Percentiles rank a stretch among this genome's conserved stretches.
Evolutionary conservation across 64 coral and sea anemone genomes (phyloP).

Genomic region (Montipora capricornis): DNA sequence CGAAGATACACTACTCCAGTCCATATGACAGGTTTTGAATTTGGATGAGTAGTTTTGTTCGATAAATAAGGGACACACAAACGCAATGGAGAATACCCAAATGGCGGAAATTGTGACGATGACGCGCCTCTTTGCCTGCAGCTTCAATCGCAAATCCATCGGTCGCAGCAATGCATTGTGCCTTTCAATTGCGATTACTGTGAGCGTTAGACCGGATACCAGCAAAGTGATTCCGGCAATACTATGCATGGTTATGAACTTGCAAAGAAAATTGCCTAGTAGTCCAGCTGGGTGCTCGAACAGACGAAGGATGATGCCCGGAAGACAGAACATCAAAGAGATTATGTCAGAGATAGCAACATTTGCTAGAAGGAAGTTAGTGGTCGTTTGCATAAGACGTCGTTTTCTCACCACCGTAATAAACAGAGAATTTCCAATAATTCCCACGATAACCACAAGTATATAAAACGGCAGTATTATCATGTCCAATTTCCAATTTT

Average conservation of each 20-base stretch:
- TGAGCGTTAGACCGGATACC: constrained; percentile 59
- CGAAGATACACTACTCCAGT: constrained; percentile 19
- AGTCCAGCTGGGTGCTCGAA: constrained; percentile 47
- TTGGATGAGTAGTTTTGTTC: constrained; percentile 21
- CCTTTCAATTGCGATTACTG: constrained; percentile 63
- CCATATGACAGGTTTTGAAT: constrained; percentile 18
- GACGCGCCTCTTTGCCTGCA: constrained; percentile 38
- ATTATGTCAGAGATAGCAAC: constrained; percentile 57
- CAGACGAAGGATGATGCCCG: constrained; percentile 27
- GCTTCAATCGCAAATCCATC: constrained; percentile 15
- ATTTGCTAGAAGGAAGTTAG: constrained; percentile 69
- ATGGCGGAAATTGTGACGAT: constrained; percentile 13
- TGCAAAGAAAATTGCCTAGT: constrained; percentile 31
- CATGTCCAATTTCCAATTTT: neutral
- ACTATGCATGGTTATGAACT: constrained; percentile 55
- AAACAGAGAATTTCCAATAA: constrained; percentile 63
- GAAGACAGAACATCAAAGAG: constrained; percentile 28
- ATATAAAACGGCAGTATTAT: constrained; percentile 49
- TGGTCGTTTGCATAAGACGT: constrained; percentile 66
- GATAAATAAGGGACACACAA: constrained; percentile 33
- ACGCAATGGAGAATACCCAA: constrained; percentile 42
- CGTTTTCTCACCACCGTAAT: constrained; percentile 54
- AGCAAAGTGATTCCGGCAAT: constrained; percentile 44
- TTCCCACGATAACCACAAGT: constrained; percentile 39
- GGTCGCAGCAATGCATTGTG: constrained; percentile 59